A percentile compares a stretch with the other conserved stretches of the same genome.
These are phyloP conservation scores for Pterocles burchelli DNA, from an alignment of 2,113 vertebrate species.

Conservation along the genomic window DNA sequence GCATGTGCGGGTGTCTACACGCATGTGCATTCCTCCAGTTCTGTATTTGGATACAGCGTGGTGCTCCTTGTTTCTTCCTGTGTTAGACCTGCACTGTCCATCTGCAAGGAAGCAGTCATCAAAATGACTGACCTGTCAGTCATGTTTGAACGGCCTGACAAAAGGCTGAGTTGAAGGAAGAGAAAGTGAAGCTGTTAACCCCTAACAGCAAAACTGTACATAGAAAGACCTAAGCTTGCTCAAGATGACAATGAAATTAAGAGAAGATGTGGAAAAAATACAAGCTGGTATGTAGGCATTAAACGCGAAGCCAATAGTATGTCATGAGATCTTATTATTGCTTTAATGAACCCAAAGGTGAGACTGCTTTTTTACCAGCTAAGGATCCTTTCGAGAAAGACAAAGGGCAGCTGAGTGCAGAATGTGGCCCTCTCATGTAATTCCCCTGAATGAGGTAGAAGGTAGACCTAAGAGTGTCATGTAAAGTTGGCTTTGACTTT, in stretches of 20 bases:
- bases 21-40: neutral
- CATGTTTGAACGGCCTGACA: neutral
- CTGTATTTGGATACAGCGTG: neutral
- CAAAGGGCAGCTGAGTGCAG: neutral
- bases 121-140: neutral
- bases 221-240: neutral
- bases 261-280: neutral
- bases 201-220: neutral
- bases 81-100: neutral
- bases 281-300: neutral
- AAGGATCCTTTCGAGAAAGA: neutral
- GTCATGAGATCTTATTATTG: neutral
- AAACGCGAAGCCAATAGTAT: neutral
- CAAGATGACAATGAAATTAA: neutral
- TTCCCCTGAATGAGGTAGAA: neutral
- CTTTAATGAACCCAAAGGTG: neutral
- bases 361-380: neutral
- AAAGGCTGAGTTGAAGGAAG: neutral
- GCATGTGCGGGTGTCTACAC: rapidly evolving
- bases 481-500: neutral
- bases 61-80: neutral
- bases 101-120: neutral
- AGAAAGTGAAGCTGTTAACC: neutral
- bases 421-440: neutral
- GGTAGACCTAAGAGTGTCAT: neutral